A percentile compares a stretch with the other conserved stretches of the same genome.
Evolutionary conservation across 2,888 invertebrate genomes (phyloP).

Genomic region (Crocallis elinguaria): DNA sequence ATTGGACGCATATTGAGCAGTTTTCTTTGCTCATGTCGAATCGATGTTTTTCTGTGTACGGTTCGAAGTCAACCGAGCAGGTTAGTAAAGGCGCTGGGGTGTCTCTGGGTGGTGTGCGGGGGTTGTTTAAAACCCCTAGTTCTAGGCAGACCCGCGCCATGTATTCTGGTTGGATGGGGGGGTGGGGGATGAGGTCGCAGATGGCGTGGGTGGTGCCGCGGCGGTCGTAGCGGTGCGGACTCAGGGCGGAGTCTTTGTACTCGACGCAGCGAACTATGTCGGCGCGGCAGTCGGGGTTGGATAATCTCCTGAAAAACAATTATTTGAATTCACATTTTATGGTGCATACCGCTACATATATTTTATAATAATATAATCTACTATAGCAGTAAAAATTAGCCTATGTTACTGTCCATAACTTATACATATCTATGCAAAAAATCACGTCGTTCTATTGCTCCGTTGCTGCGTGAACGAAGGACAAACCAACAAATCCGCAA

Average conservation of each 20-base stretch:
- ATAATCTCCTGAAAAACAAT: slow-evolving; percentile 49
- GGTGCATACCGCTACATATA: too few relatives aligned
- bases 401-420: too few relatives aligned
- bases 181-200: slow-evolving; percentile 74
- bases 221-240: slow-evolving; percentile 55
- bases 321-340: too few relatives aligned
- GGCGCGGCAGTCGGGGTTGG: slow-evolving; percentile 70
- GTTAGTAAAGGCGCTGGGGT: slow-evolving; percentile 57
- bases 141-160: slow-evolving; percentile 84
- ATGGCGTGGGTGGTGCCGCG: slow-evolving; percentile 58
- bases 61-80: slow-evolving; percentile 68
- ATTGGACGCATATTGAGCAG: slow-evolving; percentile 72
- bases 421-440: too few relatives aligned
- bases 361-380: too few relatives aligned
- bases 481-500: too few relatives aligned
- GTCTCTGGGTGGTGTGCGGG: slow-evolving; percentile 52
- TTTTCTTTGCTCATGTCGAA: slow-evolving; percentile 66
- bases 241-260: slow-evolving; percentile 62
- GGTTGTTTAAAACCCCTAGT: slow-evolving; percentile 68
- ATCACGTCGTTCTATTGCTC: too few relatives aligned
- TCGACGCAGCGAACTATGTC: slow-evolving; percentile 81
- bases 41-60: slow-evolving; percentile 56
- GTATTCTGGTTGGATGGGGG: slow-evolving; percentile 54
- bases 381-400: too few relatives aligned
- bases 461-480: too few relatives aligned